Evolutionary conservation across 1,140 invertebrate species (phyloP).

Genomic region (Ooceraea biroi): DNA sequence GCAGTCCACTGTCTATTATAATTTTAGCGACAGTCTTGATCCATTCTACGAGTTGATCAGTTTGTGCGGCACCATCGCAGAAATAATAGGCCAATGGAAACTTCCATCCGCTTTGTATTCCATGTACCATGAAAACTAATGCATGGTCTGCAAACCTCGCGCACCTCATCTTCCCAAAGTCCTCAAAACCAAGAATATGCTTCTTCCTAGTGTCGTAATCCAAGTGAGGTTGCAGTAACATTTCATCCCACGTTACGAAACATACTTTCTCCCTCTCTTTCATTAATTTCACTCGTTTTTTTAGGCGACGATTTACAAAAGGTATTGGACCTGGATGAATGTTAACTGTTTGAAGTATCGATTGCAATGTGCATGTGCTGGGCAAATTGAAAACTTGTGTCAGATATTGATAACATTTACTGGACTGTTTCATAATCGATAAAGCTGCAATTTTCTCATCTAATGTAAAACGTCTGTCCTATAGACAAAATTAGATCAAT

Average conservation of each 20-base stretch:
- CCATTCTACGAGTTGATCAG: conserved; percentile 35
- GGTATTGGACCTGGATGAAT: conserved; percentile 51
- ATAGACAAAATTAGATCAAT: conserved; percentile 26
- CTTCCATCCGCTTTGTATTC: conserved; percentile 51
- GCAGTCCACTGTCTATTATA: conserved; percentile 45
- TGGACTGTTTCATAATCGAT: conserved; percentile 55
- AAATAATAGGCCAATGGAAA: conserved; percentile 54
- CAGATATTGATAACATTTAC: conserved; percentile 46
- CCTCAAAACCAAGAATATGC: conserved; percentile 41
- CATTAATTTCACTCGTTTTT: conserved; percentile 41
- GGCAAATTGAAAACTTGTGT: conserved; percentile 50
- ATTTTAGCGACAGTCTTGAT: conserved; percentile 32
- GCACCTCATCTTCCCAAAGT: conserved; percentile 8
- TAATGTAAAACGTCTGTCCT: conserved; percentile 40
- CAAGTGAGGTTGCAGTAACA: conserved; percentile 29
- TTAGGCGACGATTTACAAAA: conserved; percentile 40
- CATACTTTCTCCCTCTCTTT: conserved; percentile 52
- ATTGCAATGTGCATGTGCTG: conserved; percentile 19
- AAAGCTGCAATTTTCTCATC: conserved; percentile 59
- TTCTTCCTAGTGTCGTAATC: conserved; percentile 37
- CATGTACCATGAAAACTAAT: conserved; percentile 54
- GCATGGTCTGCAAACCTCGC: conserved; percentile 46
- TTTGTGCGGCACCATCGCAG: conserved; percentile 25
- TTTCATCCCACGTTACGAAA: conserved; percentile 54
- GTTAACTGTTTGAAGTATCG: conserved; percentile 43